Evolutionary conservation across 2,888 invertebrate genomes (phyloP), one percentile per base, ranked within the genome.

Genomic region (Aspidapion aeneum): DNA sequence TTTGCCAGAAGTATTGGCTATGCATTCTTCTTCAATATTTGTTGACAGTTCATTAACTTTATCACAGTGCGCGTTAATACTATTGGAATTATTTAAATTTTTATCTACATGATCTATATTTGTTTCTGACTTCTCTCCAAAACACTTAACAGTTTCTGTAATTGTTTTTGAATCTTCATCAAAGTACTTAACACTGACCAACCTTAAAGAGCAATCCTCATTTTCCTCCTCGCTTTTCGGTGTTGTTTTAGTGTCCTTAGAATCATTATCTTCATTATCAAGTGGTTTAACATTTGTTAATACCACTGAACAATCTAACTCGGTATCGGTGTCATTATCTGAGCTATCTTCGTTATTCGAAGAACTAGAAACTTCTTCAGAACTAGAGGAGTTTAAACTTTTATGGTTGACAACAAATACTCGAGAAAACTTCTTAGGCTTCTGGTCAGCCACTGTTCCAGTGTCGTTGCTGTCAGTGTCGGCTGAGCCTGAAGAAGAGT

Each of bases 401-500:
- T 75, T 76, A 5, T 86, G 86, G 72, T 89, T 89, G 18, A 89
- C 88, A 1, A 89, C 85, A 74, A 89, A 89, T 18, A 89, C 87
- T 61, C 87, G 84, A 48, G 87, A 87, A 73, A 89, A 90, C 50
- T 80, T 77, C 59, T 82, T 82, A 12, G 82, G 79, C 58, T 82
- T 81, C 81, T 74, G 82, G 80, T 76, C 87, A 74, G 77, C 86
- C 74, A 76, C 86, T 69, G 75, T 83, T 16, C 87, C 88, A 0
- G 82, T 83, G 69, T 84, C 84, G 70, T 84, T 82, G 18, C 80
- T 82, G 68, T 84, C 83, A 1, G 78, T 78, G 21, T 78, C 78
- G 7, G 65, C 65, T 21, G 67, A 67, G 19, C 65, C 65, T 3
- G 67, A 67, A 0, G 67, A 67, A 2, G 65, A 35, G 50, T 65